A percentile compares a stretch with the other conserved stretches of the same genome.
Conservation (phyloP, 2,888 invertebrate species). For the Rugalucina vietnamica region DNA sequence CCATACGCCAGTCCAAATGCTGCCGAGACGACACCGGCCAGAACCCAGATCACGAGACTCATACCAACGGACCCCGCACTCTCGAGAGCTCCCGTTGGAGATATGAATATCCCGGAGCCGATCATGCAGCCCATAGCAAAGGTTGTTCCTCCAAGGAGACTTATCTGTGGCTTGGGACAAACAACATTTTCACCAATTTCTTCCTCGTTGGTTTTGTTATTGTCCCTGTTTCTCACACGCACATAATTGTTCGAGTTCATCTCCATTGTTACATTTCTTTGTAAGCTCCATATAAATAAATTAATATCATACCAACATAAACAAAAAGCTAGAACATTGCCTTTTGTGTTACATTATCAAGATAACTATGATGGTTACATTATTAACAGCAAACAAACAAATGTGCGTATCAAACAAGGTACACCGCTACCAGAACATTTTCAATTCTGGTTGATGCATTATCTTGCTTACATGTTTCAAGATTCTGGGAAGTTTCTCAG, state of each 20-base stretch:
- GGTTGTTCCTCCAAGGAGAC: background rate
- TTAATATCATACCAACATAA: no score
- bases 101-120: constrained; percentile 8
- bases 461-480: no score
- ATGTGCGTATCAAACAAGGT: no score
- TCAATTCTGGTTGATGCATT: no score
- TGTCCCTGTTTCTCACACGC: background rate
- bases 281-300: no score
- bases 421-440: no score
- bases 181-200: background rate
- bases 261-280: background rate
- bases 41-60: constrained; percentile 42
- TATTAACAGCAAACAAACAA: no score
- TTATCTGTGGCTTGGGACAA: constrained; percentile 9
- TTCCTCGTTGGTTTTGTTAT: background rate
- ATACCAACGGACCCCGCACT: constrained; percentile 4
- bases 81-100: background rate
- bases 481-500: no score
- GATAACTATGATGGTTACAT: no score
- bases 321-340: no score
- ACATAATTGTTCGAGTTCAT: background rate
- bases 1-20: constrained; percentile 45
- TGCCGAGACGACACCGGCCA: constrained; percentile 34
- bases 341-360: no score
- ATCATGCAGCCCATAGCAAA: constrained; percentile 13